Evolutionary conservation across 2,797 vertebrate species (phyloP), one percentile per base, ranked within the genome.

Genomic region (Periophthalmus magnuspinnatus): DNA sequence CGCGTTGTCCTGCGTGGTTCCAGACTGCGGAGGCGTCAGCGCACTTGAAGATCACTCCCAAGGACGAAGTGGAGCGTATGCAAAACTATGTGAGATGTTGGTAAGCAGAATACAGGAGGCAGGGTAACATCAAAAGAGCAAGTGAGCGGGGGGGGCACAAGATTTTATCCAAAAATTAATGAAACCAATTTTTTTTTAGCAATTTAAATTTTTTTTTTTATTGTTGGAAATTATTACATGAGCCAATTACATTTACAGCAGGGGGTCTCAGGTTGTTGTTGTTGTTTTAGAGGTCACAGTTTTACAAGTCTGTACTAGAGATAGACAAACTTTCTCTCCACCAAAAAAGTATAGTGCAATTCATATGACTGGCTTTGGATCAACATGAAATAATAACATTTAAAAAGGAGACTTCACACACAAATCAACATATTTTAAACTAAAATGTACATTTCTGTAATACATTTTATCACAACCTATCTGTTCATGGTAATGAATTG

Each of bases 21-120:
- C 45, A 73, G 60, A 65, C 67, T 61, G 14, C 13, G 4, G 41
- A 45, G 13, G 45, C 56, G 84, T 76, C 80, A 81, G 36, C 11
- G 16, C 62, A 24, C 61, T 60, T 82, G 47, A 75, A 82, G 67
- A 81, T 84, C 79, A 82, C 1, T 16, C 57, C 36, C 61, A 74
- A 68, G 58, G 41, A 69, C 65, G 50, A 41, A 69, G 38, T 54
- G 22, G 34, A 55, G 21, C 7, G 65, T 67, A 63, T 22, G 4
- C 41, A 36, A 33, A 17, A 33, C 33, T 6, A 34, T n/a, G 11
- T 2, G 28, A 33, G 21, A 24, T 13, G 2, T 5, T 32, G 7
- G 24, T 58, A 13, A 17, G 32, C 56, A 21, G 5, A 52, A 52
- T 8, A 8, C 19, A 52, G n/a, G 33, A 34, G 34, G 19, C 17